A percentile compares a stretch with the other conserved stretches of the same genome.
Conservation (phyloP, 2,113 vertebrate species). For the Helogale parvula region DNA sequence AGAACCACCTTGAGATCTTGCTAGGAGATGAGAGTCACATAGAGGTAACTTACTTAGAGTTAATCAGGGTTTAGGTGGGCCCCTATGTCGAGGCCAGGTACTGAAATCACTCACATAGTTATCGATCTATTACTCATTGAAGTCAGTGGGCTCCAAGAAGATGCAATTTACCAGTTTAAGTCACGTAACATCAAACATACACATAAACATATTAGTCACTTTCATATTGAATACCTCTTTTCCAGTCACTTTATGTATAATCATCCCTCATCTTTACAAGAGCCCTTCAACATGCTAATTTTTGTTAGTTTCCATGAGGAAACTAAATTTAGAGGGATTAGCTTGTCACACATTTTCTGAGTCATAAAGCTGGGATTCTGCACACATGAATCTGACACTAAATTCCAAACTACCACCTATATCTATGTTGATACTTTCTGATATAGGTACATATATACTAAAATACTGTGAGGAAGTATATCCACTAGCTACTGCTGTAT, state of each 20-base stretch:
- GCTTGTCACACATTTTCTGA: background rate
- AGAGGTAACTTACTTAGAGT: background rate
- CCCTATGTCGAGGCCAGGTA: background rate
- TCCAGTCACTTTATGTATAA: background rate
- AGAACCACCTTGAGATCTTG: background rate
- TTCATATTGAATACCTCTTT: background rate
- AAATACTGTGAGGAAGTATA: background rate
- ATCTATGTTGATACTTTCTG: background rate
- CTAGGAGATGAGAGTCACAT: background rate
- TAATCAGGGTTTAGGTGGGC: background rate
- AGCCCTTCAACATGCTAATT: background rate
- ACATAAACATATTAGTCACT: background rate
- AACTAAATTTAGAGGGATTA: background rate
- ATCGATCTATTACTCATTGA: background rate
- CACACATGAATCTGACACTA: background rate
- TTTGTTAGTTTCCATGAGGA: background rate
- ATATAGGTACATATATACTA: background rate
- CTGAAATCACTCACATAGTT: background rate
- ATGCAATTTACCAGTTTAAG: background rate
- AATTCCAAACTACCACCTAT: background rate
- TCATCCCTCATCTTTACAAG: background rate
- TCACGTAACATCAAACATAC: background rate
- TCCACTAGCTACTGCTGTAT: background rate
- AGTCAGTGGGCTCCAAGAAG: background rate
- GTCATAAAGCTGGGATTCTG: background rate